Conservation (phyloP, 2,113 vertebrate genomes). For the Cranoglanis bouderius region DNA sequence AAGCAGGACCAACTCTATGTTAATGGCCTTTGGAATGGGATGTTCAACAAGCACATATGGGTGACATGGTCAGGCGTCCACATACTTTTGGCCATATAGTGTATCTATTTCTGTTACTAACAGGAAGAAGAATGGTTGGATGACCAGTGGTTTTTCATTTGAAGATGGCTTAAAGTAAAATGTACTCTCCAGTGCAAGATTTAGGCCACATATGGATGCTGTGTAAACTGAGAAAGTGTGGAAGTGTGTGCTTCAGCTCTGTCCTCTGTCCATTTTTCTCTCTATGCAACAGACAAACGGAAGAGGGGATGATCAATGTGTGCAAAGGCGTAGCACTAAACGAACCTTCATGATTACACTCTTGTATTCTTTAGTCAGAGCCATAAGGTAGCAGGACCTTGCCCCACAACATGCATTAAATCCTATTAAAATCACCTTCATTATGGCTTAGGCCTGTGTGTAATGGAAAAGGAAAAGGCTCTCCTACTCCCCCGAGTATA, state of each 20-base stretch:
- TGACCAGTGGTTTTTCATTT: not conserved
- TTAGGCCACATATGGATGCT: not conserved
- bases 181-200: not conserved
- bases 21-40: not conserved
- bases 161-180: not conserved
- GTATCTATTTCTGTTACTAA: not conserved
- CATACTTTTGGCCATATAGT: not conserved
- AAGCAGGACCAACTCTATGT: not conserved
- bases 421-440: conserved; percentile 64
- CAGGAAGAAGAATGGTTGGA: not conserved
- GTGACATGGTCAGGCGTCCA: not conserved
- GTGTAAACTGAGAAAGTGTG: not conserved
- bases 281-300: conserved; percentile 26
- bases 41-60: not conserved
- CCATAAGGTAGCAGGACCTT: conserved; percentile 55
- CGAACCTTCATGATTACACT: conserved; percentile 56
- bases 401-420: conserved; percentile 63
- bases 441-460: conserved; percentile 51
- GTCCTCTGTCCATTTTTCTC: conserved; percentile 44
- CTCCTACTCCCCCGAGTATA: conserved; percentile 56
- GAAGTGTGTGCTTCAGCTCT: not conserved
- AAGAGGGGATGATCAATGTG: conserved; percentile 52
- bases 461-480: conserved; percentile 56
- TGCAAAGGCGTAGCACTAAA: conserved; percentile 48
- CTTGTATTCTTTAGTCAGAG: conserved; percentile 53